These are phyloP conservation scores for Dorcus parallelipipedus DNA, from an alignment of 2,888 invertebrate species.

Conservation along the genomic window DNA sequence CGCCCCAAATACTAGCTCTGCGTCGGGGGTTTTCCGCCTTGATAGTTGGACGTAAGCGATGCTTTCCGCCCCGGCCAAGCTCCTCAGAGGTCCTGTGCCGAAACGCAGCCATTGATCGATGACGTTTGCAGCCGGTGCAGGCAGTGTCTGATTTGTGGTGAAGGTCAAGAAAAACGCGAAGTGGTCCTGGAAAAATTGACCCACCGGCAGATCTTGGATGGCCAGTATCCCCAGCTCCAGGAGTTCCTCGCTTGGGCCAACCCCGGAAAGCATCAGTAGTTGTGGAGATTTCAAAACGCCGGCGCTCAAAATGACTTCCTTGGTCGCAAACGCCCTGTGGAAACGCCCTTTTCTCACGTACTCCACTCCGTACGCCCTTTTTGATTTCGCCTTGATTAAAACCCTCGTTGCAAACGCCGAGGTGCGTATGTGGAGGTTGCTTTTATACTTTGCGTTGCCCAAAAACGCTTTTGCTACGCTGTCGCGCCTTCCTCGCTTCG, in stretches of 20 bases:
- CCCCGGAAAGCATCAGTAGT: slow-evolving; percentile 63
- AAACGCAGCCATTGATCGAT: slow-evolving; percentile 43
- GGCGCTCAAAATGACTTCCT: slow-evolving; percentile 58
- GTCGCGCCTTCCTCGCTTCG: slow-evolving; percentile 52
- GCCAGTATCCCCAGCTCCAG: slow-evolving; percentile 57
- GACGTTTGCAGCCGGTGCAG: slow-evolving; percentile 25
- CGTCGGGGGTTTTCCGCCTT: slow-evolving; percentile 53
- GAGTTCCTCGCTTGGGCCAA: slow-evolving; percentile 61
- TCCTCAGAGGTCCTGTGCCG: slow-evolving; percentile 54
- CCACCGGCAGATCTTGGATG: slow-evolving; percentile 62
- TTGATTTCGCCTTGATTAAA: slow-evolving; percentile 50
- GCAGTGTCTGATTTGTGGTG: slow-evolving; percentile 49
- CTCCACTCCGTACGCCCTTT: slow-evolving; percentile 50
- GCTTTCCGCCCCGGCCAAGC: slow-evolving; percentile 61
- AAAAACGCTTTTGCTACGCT: slow-evolving; percentile 61
- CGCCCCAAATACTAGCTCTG: slow-evolving; percentile 60
- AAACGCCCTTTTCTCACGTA: slow-evolving; percentile 34
- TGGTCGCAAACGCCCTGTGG: slow-evolving; percentile 44
- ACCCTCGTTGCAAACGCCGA: slow-evolving; percentile 57
- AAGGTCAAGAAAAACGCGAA: slow-evolving; percentile 60
- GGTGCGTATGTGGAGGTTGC: slow-evolving; percentile 58
- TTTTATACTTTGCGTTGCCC: slow-evolving; percentile 51
- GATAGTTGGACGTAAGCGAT: slow-evolving; percentile 52
- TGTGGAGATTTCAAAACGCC: slow-evolving; percentile 80
- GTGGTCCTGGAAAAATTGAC: slow-evolving; percentile 66